Evolutionary conservation across 2,113 vertebrate species (phyloP).

Genomic region (Barnardius zonarius): DNA sequence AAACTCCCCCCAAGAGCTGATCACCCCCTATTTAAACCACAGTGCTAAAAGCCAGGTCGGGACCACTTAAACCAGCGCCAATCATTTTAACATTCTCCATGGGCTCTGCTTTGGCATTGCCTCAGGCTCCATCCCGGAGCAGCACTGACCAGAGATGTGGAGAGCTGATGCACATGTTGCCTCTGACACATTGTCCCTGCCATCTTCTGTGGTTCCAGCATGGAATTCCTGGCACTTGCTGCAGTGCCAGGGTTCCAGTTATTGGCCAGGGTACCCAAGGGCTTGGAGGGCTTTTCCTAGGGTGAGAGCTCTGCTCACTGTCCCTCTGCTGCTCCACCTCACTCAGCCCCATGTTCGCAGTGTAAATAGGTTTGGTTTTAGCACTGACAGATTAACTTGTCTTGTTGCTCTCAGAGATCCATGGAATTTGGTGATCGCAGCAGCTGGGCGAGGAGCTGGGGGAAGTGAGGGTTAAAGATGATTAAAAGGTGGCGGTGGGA

Average conservation of each 20-base stretch:
- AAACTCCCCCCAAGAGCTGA: neutral
- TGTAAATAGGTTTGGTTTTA: neutral
- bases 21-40: neutral
- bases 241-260: neutral
- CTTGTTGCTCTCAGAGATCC: neutral
- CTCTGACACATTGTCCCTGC: neutral
- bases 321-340: neutral
- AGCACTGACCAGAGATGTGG: neutral
- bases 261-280: neutral
- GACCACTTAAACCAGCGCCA: neutral
- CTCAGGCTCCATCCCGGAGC: neutral
- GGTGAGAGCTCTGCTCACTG: neutral
- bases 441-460: neutral
- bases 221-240: neutral
- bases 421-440: neutral
- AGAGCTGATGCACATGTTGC: neutral
- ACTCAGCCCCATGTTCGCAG: neutral
- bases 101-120: neutral
- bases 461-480: neutral
- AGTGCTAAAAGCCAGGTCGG: neutral
- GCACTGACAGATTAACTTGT: neutral
- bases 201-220: neutral
- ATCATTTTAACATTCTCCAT: accelerated
- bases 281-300: neutral
- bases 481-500: neutral